Evolutionary conservation across 2,888 invertebrate genomes (phyloP), one percentile per base, ranked within the genome.

Genomic region (Sialis lutaria): DNA sequence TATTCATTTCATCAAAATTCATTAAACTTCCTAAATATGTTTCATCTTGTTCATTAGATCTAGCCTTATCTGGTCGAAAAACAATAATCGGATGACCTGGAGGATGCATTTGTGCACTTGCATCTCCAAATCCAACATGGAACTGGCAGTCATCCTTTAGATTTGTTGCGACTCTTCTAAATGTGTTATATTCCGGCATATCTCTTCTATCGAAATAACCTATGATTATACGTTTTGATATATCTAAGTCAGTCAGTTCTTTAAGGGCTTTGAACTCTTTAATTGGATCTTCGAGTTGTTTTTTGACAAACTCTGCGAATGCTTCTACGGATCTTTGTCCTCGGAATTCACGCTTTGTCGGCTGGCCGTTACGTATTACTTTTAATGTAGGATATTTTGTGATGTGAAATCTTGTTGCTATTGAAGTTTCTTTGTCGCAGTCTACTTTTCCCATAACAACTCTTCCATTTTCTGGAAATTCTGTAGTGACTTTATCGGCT

Each of bases 311-410:
- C 44, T 82, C 81, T 2, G 82, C 70, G 59, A 98, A 85, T 0
- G 97, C 93, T 47, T 96, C 92, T 0, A 77, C 79, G 9, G 95
- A 91, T 46, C 98, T 74, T 58, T 82, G 81, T 1, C 79, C 97
- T 60, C 96, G 74, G 58, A 90, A 93, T 62, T 93, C 93, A 53
- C 84, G 76, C 61, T 92, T 92, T 9, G 83, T 78, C n/a, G 87
- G 79, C 58, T 87, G 79, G 0, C 91, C 91, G 72, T 91, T 91
- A 45, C 89, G 75, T 55, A 96, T 86, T 13, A 97, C 67, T 68
- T 99, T 99, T 48, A 99, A 67, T 5, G 98, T 99, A 6, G 98
- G 98, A 69, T 98, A 99, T 70, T 99, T 99, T 48, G 84, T 86
- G 49, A 98, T 95, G 60, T 95, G 93, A 67, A 92, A 98, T 55